These are phyloP conservation scores for Smittia aterrima DNA, from an alignment of 2,888 invertebrate genomes.

Conservation along the genomic window DNA sequence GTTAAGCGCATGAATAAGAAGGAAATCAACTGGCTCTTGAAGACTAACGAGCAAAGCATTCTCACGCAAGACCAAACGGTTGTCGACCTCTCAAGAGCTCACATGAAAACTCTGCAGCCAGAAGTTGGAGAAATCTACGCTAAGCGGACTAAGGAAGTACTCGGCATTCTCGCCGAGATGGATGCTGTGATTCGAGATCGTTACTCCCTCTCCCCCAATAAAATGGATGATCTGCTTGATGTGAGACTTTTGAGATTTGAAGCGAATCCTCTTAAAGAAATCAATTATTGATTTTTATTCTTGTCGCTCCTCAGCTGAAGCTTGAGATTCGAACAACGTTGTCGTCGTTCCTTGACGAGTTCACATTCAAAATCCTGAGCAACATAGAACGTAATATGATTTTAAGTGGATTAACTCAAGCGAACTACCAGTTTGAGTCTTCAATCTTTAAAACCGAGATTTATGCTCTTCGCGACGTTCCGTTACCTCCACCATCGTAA, in stretches of 20 bases:
- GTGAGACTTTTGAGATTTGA: background rate
- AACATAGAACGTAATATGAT: constrained; percentile 54
- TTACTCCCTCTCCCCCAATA: constrained; percentile 45
- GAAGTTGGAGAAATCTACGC: constrained; percentile 52
- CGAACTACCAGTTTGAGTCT: constrained; percentile 50
- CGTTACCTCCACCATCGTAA: constrained; percentile 37
- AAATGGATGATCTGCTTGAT: constrained; percentile 47
- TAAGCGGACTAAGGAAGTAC: constrained; percentile 50
- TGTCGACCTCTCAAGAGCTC: constrained; percentile 49
- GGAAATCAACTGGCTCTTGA: constrained; percentile 52
- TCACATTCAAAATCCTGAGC: constrained; percentile 52
- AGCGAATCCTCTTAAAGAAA: too few species aligned
- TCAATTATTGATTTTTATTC: background rate
- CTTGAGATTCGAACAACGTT: constrained; percentile 50
- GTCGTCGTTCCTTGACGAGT: constrained; percentile 51
- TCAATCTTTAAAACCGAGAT: constrained; percentile 51
- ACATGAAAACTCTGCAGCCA: constrained; percentile 49
- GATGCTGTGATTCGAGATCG: constrained; percentile 48
- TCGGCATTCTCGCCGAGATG: constrained; percentile 52
- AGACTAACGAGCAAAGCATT: constrained; percentile 51
- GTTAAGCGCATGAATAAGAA: constrained; percentile 47
- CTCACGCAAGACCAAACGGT: constrained; percentile 51
- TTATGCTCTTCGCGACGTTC: constrained; percentile 49
- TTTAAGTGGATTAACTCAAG: constrained; percentile 45
- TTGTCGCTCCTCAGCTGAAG: constrained; percentile 47